These are phyloP conservation scores for Seriola aureovittata DNA, from an alignment of 2,113 vertebrate species.

Conservation along the genomic window DNA sequence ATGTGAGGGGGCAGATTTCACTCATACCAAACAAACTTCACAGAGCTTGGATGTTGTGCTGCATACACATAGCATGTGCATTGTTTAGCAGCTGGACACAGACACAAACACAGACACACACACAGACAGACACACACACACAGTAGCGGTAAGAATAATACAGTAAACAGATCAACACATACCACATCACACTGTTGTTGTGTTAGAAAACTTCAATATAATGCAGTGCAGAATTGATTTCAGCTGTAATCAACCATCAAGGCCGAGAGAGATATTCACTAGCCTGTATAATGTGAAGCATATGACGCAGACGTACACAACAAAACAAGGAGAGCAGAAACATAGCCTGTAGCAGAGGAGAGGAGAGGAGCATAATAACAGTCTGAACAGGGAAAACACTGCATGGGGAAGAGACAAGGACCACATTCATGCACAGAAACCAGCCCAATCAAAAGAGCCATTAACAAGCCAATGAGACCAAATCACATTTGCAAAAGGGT, in stretches of 20 bases:
- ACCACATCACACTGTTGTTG: background rate
- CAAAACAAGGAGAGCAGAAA: conserved; percentile 34
- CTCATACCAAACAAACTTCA: background rate
- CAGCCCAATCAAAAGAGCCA: conserved; percentile 75
- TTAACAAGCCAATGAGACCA: conserved; percentile 71
- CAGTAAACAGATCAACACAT: background rate
- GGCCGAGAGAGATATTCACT: conserved; percentile 1
- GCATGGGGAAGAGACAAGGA: conserved; percentile 67
- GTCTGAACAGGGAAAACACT: conserved; percentile 58
- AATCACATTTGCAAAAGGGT: conserved; percentile 43
- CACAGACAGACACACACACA: background rate
- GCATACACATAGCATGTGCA: background rate
- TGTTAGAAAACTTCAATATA: conserved; percentile 4
- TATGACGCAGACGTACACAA: conserved; percentile 25
- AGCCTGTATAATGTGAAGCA: conserved; percentile 6
- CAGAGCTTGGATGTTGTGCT: background rate
- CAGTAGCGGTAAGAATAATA: background rate
- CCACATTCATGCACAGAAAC: conserved; percentile 74
- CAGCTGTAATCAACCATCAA: conserved; percentile 15
- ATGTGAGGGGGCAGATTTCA: background rate
- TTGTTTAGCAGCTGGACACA: background rate
- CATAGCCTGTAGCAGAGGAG: conserved; percentile 20
- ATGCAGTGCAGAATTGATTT: background rate
- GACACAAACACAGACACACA: background rate
- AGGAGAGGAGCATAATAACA: conserved; percentile 43